These are phyloP conservation scores for Watsonalla cultraria DNA, from an alignment of 2,888 invertebrate genomes.

Conservation along the genomic window DNA sequence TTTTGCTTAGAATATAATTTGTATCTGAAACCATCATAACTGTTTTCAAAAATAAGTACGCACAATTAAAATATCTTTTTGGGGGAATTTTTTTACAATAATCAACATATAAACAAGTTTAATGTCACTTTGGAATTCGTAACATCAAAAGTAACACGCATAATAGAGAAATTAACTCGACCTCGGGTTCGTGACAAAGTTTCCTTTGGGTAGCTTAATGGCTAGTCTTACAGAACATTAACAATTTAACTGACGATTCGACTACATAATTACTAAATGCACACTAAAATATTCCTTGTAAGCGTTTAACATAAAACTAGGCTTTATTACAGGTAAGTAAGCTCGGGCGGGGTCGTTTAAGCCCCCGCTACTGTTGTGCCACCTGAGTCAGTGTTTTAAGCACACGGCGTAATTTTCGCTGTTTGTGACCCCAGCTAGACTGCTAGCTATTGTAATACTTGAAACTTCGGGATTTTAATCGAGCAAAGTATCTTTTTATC, in stretches of 20 bases:
- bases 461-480: not conserved
- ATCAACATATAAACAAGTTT: too few species aligned
- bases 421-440: conserved; percentile 21
- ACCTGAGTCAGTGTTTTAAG: conserved; percentile 54
- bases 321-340: conserved; percentile 29
- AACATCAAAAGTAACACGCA: not conserved
- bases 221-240: conserved; percentile 3
- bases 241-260: conserved; percentile 2
- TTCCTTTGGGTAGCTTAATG: conserved; percentile 1
- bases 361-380: conserved; percentile 48
- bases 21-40: too few species aligned
- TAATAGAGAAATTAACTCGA: conserved; percentile 3
- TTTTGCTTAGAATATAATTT: too few species aligned
- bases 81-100: too few species aligned
- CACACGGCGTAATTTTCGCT: conserved; percentile 45
- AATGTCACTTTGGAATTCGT: not conserved
- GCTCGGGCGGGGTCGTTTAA: conserved; percentile 41
- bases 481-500: not conserved
- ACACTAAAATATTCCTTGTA: conserved; percentile 32
- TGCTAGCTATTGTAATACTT: not conserved
- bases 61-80: too few species aligned
- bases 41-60: too few species aligned
- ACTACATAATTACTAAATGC: conserved; percentile 12
- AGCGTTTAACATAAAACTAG: conserved; percentile 39
- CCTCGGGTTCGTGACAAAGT: conserved; percentile 1